Conservation (phyloP, 2,888 invertebrate genomes). For the Hipparchia sbordonii region DNA sequence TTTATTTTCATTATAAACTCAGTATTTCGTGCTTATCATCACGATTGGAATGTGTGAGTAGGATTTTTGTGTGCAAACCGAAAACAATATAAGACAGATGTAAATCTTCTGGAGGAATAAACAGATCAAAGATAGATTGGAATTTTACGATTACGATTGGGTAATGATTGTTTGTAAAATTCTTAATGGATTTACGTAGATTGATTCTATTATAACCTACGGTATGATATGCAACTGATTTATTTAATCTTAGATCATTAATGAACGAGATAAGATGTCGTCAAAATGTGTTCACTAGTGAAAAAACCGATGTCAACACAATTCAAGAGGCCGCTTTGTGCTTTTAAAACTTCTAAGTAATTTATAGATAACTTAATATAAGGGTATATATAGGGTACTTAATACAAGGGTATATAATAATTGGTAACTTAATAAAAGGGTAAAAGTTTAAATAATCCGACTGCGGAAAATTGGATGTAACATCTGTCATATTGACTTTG, state of each 20-base stretch:
- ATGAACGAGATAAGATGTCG: too few relatives aligned
- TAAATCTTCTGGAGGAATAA: conserved; percentile 6
- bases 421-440: too few relatives aligned
- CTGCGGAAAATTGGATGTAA: too few relatives aligned
- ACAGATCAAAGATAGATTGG: conserved; percentile 13
- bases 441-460: too few relatives aligned
- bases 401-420: too few relatives aligned
- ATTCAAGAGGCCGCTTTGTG: too few relatives aligned
- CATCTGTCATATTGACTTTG: too few relatives aligned
- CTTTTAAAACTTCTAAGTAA: too few relatives aligned
- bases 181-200: conserved; percentile 8
- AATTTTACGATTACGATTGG: conserved; percentile 5
- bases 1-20: conserved; percentile 14
- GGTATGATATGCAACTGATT: background rate
- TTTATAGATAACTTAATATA: too few relatives aligned
- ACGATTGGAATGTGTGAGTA: background rate
- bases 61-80: background rate
- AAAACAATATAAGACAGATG: conserved; percentile 4
- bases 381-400: too few relatives aligned
- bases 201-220: background rate
- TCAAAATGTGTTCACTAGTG: too few relatives aligned
- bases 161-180: conserved; percentile 9
- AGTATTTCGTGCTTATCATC: conserved; percentile 17
- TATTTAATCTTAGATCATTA: background rate
- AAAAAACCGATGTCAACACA: too few relatives aligned